Evolutionary conservation across 2,113 vertebrate genomes (phyloP).

Genomic region (Aldabrachelys gigantea): DNA sequence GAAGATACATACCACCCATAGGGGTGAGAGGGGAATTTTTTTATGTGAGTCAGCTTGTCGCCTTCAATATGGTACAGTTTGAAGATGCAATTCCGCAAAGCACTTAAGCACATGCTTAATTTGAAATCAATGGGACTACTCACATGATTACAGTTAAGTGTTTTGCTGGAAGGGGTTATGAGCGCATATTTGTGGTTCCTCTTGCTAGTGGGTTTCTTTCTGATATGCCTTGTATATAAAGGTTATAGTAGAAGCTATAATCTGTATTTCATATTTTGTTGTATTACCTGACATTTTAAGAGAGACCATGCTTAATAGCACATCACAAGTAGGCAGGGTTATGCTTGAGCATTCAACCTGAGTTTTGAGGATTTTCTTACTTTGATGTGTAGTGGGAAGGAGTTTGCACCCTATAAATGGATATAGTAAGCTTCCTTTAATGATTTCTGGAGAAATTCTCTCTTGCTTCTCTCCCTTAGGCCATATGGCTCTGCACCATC

Average conservation of each 20-base stretch:
- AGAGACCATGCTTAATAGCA: neutral
- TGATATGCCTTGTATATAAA: neutral
- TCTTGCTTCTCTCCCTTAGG: neutral
- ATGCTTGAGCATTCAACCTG: neutral
- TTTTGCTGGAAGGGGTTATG: neutral
- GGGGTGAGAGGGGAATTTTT: too few species aligned
- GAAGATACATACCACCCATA: too few species aligned
- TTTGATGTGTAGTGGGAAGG: neutral
- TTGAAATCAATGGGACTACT: neutral
- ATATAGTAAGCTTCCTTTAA: neutral
- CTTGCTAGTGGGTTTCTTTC: neutral
- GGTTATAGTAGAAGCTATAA: neutral
- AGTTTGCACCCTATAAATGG: neutral
- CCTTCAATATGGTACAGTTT: neutral
- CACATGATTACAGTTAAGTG: neutral
- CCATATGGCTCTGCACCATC: neutral
- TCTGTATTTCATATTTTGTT: neutral
- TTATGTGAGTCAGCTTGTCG: fast-evolving
- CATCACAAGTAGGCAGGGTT: neutral
- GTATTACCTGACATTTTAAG: neutral
- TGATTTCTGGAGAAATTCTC: neutral
- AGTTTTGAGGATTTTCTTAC: neutral
- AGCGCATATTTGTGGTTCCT: neutral
- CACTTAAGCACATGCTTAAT: neutral
- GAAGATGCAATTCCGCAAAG: neutral